These are phyloP conservation scores for Leucozona laternaria DNA, from an alignment of 2,888 invertebrate species.

Conservation along the genomic window DNA sequence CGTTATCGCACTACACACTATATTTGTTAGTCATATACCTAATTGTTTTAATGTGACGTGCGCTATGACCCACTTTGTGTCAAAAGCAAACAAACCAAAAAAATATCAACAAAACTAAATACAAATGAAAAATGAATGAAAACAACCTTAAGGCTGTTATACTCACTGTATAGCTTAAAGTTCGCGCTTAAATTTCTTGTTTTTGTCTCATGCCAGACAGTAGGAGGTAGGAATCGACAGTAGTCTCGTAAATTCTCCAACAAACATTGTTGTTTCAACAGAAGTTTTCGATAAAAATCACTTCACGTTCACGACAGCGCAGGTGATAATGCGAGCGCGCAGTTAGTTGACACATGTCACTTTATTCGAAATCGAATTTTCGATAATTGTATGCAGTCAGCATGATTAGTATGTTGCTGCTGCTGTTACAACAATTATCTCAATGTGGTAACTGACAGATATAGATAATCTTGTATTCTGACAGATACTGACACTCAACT, in stretches of 20 bases:
- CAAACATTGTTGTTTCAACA: conserved; percentile 48
- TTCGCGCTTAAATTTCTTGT: conserved; percentile 29
- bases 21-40: conserved; percentile 47
- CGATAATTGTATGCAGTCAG: not conserved
- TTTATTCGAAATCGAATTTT: conserved; percentile 64
- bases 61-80: conserved; percentile 66
- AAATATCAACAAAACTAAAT: conserved; percentile 10
- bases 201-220: conserved; percentile 4
- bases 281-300: conserved; percentile 57
- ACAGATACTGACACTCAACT: conserved; percentile 56
- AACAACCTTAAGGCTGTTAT: conserved; percentile 8
- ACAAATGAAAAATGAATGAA: conserved; percentile 49
- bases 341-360: conserved; percentile 73
- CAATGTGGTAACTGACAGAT: conserved; percentile 12
- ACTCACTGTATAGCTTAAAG: not conserved
- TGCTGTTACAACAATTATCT: conserved; percentile 40
- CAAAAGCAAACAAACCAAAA: not conserved
- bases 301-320: conserved; percentile 54
- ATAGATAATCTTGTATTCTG: conserved; percentile 54
- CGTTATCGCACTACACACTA: conserved; percentile 6
- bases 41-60: conserved; percentile 55
- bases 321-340: conserved; percentile 67
- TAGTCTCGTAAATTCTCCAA: conserved; percentile 26
- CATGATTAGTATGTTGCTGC: not conserved
- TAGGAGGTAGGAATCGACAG: conserved; percentile 26